These are phyloP conservation scores for Pongo abelii DNA, from an alignment of 2,113 vertebrate species.

Conservation along the genomic window DNA sequence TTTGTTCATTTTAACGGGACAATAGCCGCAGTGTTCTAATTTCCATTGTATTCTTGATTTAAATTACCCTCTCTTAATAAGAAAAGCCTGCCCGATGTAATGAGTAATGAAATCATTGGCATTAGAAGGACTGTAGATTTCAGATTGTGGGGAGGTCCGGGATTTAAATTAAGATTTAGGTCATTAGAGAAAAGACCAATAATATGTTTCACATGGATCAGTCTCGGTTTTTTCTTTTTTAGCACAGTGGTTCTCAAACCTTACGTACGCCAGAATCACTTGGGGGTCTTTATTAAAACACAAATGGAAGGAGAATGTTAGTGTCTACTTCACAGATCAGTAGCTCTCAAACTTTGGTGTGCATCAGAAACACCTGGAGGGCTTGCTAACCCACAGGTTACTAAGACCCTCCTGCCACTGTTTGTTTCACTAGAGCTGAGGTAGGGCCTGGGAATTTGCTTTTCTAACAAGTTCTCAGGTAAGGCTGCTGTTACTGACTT, in stretches of 20 bases:
- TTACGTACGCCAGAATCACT: background rate
- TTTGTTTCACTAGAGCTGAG: background rate
- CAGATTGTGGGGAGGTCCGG: background rate
- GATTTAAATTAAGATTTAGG: constrained; percentile 50
- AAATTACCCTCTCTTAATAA: constrained; percentile 18
- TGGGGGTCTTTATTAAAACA: background rate
- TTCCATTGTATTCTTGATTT: constrained; percentile 44
- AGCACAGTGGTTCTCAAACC: background rate
- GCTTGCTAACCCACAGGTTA: background rate
- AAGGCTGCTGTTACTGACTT: background rate
- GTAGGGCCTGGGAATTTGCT: background rate
- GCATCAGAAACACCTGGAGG: background rate
- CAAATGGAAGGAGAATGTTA: background rate
- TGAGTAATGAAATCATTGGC: background rate
- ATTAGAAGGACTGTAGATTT: constrained; percentile 29
- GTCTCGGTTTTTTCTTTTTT: background rate
- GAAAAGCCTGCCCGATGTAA: background rate
- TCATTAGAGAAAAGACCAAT: background rate
- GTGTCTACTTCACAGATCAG: too few species aligned
- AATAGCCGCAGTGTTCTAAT: constrained; percentile 22
- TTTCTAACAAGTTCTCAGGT: background rate
- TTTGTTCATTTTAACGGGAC: constrained; percentile 40
- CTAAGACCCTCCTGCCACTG: background rate
- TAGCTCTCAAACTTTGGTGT: background rate
- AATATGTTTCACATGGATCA: background rate